phyloP scores from a whole-genome alignment of 2,113 vertebrate genomes.

The Bostrychus sinensis region DNA sequence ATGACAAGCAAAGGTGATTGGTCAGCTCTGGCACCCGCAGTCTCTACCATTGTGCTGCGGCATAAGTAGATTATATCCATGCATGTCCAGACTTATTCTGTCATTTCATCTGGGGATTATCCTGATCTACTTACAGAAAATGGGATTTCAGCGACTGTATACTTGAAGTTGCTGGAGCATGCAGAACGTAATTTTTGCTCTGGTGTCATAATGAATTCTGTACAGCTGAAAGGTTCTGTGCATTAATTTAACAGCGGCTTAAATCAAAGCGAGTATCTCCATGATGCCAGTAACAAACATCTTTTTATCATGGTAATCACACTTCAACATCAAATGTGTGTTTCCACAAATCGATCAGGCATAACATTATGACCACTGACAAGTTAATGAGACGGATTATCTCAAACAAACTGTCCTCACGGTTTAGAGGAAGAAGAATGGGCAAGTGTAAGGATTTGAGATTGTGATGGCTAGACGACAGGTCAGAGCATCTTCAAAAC shows the following conservation, averaged over 20 bases:
- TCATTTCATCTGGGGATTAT: conserved; percentile 66
- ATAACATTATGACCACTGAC: too few species aligned
- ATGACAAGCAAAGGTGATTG: conserved; percentile 35
- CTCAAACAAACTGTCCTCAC: too few species aligned
- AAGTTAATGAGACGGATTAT: too few species aligned
- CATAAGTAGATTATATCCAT: conserved; percentile 64
- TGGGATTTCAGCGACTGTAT: conserved; percentile 58
- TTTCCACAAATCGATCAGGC: too few species aligned
- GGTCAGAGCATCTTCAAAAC: too few species aligned
- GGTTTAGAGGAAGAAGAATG: too few species aligned
- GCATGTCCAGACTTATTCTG: conserved; percentile 60
- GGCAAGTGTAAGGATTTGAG: too few species aligned
- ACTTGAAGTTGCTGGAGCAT: conserved; percentile 57
- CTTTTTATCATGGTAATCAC: conserved; percentile 1
- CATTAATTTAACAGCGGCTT: background rate
- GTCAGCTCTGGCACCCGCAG: conserved; percentile 36
- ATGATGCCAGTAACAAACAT: background rate
- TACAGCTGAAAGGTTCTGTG: conserved; percentile 3
- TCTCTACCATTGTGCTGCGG: conserved; percentile 36
- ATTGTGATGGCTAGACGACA: too few species aligned
- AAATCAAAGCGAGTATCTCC: background rate
- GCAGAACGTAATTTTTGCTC: conserved; percentile 50
- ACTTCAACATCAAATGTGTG: conserved; percentile 1
- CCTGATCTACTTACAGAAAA: conserved; percentile 66
- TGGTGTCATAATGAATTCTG: conserved; percentile 35